phyloP scores from a whole-genome alignment of 2,797 vertebrate species.

The Gallinago solitaria region DNA sequence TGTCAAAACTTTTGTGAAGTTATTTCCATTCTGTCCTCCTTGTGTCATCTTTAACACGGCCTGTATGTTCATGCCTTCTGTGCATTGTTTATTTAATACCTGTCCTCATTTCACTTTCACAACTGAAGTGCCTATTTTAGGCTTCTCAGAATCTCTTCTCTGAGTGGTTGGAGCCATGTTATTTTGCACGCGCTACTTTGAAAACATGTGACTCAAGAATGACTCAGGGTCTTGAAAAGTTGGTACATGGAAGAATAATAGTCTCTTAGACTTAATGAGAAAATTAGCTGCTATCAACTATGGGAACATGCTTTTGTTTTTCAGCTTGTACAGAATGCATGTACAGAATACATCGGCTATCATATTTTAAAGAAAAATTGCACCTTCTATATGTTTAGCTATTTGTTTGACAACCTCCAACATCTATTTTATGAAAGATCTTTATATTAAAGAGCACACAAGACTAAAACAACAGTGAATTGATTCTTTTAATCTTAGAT shows the following conservation, averaged over 20 bases:
- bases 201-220: neutral
- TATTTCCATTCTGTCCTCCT: neutral
- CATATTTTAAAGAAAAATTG: neutral
- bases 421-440: neutral
- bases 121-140: constrained; percentile 10
- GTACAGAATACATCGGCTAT: neutral
- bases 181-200: constrained; percentile 25
- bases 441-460: neutral
- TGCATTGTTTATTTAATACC: constrained; percentile 48
- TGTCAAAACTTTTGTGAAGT: neutral
- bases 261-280: neutral
- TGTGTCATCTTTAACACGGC: neutral
- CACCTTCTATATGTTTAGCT: neutral
- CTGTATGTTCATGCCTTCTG: neutral
- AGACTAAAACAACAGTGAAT: neutral
- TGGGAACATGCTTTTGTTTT: neutral
- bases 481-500: neutral
- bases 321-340: neutral
- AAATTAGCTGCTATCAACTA: neutral
- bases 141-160: neutral
- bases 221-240: constrained; percentile 5
- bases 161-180: neutral
- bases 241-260: neutral
- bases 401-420: neutral
- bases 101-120: neutral